A percentile compares a stretch with the other conserved stretches of the same genome.
phyloP scores from a whole-genome alignment of 2,888 invertebrate genomes.

The Euzophera pinguis region DNA sequence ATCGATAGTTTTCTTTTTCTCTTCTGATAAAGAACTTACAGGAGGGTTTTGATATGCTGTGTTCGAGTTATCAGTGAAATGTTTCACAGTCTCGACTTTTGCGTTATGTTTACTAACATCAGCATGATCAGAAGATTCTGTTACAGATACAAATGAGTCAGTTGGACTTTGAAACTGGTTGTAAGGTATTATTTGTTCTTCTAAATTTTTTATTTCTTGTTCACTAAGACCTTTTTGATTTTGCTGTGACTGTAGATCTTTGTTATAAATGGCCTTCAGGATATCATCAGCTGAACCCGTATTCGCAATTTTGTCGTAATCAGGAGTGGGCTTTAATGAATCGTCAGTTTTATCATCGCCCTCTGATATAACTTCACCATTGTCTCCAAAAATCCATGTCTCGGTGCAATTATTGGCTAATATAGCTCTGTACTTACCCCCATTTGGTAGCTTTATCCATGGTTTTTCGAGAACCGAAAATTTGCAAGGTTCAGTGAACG shows the following conservation, averaged over 20 bases:
- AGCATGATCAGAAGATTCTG: conserved; percentile 19
- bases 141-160: conserved; percentile 15
- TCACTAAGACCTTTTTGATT: conserved; percentile 45
- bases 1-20: conserved; percentile 66
- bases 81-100: conserved; percentile 31
- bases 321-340: conserved; percentile 24
- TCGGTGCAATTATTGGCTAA: conserved; percentile 83
- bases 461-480: conserved; percentile 83
- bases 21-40: conserved; percentile 36
- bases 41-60: conserved; percentile 19
- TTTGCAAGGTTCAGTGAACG: conserved; percentile 72
- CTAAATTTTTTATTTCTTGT: conserved; percentile 52
- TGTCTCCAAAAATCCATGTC: conserved; percentile 70
- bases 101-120: conserved; percentile 29
- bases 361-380: conserved; percentile 47
- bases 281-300: conserved; percentile 50
- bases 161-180: conserved; percentile 25
- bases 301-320: conserved; percentile 40
- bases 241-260: conserved; percentile 46
- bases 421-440: conserved; percentile 80
- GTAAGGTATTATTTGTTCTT: conserved; percentile 64
- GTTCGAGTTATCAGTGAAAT: conserved; percentile 29
- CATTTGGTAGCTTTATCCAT: conserved; percentile 79
- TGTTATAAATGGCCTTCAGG: conserved; percentile 47
- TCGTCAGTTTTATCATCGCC: conserved; percentile 29